Evolutionary conservation across 2,797 vertebrate genomes (phyloP), one percentile per base, ranked within the genome.

Genomic region (Pipistrellus nathusii): DNA sequence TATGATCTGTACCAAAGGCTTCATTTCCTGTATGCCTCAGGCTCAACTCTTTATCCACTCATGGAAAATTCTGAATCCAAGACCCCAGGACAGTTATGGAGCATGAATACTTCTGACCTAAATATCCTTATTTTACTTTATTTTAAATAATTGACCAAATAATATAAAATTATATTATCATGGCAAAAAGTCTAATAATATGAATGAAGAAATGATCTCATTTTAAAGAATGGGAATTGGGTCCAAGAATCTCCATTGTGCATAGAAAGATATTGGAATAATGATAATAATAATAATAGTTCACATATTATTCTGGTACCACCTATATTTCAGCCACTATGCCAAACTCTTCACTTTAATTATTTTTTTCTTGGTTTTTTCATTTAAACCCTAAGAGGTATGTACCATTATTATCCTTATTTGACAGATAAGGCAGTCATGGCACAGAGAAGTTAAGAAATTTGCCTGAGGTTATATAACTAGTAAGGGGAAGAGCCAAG

Each of bases 141-240:
- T 72, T 73, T 73, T 69, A 9, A 38, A 30, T 46, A 69, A 78
- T 12, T 92, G n/a, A 85, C 27, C 9, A 30, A 85, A 77, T 38
- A 48, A 30, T 30, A 66, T 32, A 59, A 85, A 62, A 69, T 59
- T 18, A 62, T 3, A 46, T 85, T 17, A 21, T 90, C 51, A 80
- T 80, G 57, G 17, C 38, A 75, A 82, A 73, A 57, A 46, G 38
- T 59, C 73, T 38, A 69, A 68, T 91, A 88, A 88, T 44, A 66
- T 77, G 27, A 75, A 51, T 89, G 27, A 68, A 51, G 41, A 77
- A 72, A 82, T 83, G 41, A 41, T 35, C 25, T 95, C 84, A 91
- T 86, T 96, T 90, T 86, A 85, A 81, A 92, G 46, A 44, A 64
- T 44, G 41, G 27, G 3, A 71, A 66, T 30, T n/a, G 20, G 71